Base-by-base conservation (phyloP, 2,113 vertebrate genomes). In the Psittacus erithacus region DNA sequence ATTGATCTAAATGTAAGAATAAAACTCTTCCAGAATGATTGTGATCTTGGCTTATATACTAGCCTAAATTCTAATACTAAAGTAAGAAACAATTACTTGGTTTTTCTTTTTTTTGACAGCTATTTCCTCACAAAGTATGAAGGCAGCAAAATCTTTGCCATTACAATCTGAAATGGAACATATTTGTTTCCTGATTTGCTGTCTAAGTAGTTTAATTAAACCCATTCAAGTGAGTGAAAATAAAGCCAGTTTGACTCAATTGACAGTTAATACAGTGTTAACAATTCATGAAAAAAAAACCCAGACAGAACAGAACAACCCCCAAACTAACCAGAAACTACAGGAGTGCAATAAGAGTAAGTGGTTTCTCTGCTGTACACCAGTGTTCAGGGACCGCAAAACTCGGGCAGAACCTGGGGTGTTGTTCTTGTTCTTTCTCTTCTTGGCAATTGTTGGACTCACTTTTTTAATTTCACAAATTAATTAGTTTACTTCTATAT, bases 141-240 rank as follows among this genome's bases (percentile, higher is more conserved):
- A 92, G 70, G 64, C 49, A n/a, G 52, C 57, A 52, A 52, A 69
- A 79, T 83, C 47, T 86, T 80, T 83, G 90, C 64, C 63, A 53
- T 74, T 88, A 49, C 47, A 60, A 10, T 70, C 69, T 91, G 89
- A 91, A 94, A 71, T 13, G 13, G n/a, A 88, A 84, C 52, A 28
- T 81, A 92, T 68, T 92, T 94, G 49, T 86, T 80, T 97, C 68
- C 53, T 81, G 57, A 88, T 92, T 88, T 76, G 57, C 64, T 82
- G n/a, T 75, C 52, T 91, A 92, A 95, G 81, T 88, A 91, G 50
- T 83, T 88, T 86, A 86, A 86, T 92, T 93, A 88, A 86, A 78
- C 20, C 8, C 77, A 68, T 71, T 93, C 50, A 68, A 44, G 33
- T 75, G 55, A 83, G 55, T 68, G 38, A 88, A 93, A 91, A 86